Evolutionary conservation across 2,888 invertebrate genomes (phyloP).

Genomic region (Cantharis nigra): DNA sequence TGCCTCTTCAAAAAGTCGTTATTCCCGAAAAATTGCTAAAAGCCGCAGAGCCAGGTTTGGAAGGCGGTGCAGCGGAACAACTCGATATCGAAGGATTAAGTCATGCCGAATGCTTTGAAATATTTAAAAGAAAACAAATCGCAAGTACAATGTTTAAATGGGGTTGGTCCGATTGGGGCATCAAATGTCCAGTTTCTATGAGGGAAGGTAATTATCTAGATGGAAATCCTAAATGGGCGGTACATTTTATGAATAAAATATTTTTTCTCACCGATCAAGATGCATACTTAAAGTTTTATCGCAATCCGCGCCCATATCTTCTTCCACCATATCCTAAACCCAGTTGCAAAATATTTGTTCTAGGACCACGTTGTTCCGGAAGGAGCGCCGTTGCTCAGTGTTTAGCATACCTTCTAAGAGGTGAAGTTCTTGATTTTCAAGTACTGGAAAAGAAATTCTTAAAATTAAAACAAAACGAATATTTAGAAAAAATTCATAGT

Average conservation of each 20-base stretch:
- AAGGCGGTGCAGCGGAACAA: conserved; percentile 38
- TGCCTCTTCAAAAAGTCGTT: conserved; percentile 50
- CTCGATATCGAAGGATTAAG: conserved; percentile 36
- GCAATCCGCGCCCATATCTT: conserved; percentile 67
- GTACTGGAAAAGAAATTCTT: conserved; percentile 40
- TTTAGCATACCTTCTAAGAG: conserved; percentile 60
- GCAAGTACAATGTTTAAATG: conserved; percentile 52
- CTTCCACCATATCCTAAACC: conserved; percentile 62
- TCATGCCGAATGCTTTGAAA: conserved; percentile 48
- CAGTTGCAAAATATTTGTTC: conserved; percentile 63
- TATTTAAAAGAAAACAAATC: conserved; percentile 42
- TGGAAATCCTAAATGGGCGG: conserved; percentile 62
- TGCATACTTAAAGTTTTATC: conserved; percentile 60
- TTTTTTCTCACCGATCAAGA: conserved; percentile 62
- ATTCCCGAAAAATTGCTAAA: conserved; percentile 47
- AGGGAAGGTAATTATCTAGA: conserved; percentile 58
- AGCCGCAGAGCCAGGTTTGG: conserved; percentile 24
- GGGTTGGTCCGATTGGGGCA: conserved; percentile 63
- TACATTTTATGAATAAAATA: conserved; percentile 65
- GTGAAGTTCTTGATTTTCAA: conserved; percentile 55
- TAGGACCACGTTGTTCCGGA: conserved; percentile 65
- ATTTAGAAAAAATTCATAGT: conserved; percentile 35
- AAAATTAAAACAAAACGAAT: conserved; percentile 38
- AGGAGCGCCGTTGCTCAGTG: conserved; percentile 63
- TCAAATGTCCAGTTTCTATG: conserved; percentile 68